Base-by-base conservation (phyloP, 2,888 invertebrate genomes). In the Zhengitettix transpicula region DNA sequence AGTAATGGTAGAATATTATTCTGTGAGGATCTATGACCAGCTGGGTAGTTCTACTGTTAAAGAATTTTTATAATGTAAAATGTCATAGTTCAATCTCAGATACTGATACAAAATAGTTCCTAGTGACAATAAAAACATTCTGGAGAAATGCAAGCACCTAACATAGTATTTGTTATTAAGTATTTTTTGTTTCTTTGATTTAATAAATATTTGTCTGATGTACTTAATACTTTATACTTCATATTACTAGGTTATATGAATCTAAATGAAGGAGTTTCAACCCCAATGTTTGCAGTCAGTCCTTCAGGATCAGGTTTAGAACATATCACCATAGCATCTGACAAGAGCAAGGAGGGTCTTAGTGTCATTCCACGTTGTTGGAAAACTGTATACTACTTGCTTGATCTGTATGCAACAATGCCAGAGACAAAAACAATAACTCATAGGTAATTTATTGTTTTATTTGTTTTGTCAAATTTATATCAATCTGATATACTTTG, bases 371-470 rank as follows among this genome's bases (percentile, higher is more conserved):
- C 91, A 12, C 83, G 88, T 67, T 96, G 96, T 70, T 97, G 96
- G 96, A 87, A 90, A 70, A 96, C 93, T 0, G 86, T 97, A 65
- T 94, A 93, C 72, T 87, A 92, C 71, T 78, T 97, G 63, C 75
- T 97, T 59, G 93, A 96, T 69, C 74, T 96, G 58, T 97, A 97
- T 71, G 93, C 94, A 9, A 91, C 89, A 56, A 89, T 92, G 83
- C 94, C 96, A 0, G 95, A 95, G 70, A 90, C 93, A 0, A 95
- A 95, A 74, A 95, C 93, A 0, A 87, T 95, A 54, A 83, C 85
- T 42, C 88, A 89, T 71, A 78, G 85, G 78, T 79, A 64, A 63
- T 63, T 57, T 53, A 11, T 42, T 57, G 14, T 59, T 56, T 51
- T 44, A n/a, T 41, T 58, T 54, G 16, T 63, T 2, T 53, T 10